phyloP scores from a whole-genome alignment of 2,113 vertebrate species.

The Grammomys surdaster region DNA sequence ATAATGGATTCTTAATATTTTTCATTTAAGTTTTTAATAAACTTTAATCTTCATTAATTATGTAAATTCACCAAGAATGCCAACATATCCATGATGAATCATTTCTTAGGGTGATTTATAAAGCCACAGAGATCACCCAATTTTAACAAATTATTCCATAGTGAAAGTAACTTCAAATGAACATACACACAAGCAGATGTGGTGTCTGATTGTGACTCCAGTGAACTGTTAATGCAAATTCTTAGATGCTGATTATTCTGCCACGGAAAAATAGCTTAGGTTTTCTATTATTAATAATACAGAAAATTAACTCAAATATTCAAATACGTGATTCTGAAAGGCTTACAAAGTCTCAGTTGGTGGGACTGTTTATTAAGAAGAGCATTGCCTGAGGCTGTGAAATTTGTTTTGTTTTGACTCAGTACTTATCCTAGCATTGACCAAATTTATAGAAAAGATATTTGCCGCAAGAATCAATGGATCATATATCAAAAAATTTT shows the following conservation, averaged over 20 bases:
- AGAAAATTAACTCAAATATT: slow-evolving; percentile 64
- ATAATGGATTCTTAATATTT: slow-evolving; percentile 78
- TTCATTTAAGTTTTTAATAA: slow-evolving; percentile 79
- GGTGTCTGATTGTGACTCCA: slow-evolving; percentile 56
- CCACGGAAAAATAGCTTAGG: slow-evolving; percentile 64
- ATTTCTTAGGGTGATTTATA: slow-evolving; percentile 81
- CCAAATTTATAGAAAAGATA: neutral
- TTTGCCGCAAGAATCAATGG: neutral
- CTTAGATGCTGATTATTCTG: slow-evolving; percentile 75
- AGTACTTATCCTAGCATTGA: neutral
- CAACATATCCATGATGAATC: slow-evolving; percentile 73
- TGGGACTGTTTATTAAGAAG: neutral
- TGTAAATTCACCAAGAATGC: slow-evolving; percentile 72
- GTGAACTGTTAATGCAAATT: slow-evolving; percentile 58
- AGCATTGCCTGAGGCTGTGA: neutral
- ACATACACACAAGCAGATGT: slow-evolving; percentile 77
- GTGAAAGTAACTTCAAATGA: slow-evolving; percentile 82
- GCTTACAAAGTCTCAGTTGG: slow-evolving; percentile 36
- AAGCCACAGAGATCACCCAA: slow-evolving; percentile 75
- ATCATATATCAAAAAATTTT: neutral
- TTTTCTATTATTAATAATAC: slow-evolving; percentile 66
- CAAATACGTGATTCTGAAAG: slow-evolving; percentile 23
- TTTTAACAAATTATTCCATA: slow-evolving; percentile 80
- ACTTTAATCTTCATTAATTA: slow-evolving; percentile 77
- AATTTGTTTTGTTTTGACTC: neutral